A percentile compares a stretch with the other conserved stretches of the same genome.
Evolutionary conservation across 2,888 invertebrate species (phyloP).

Genomic region (Ferrisia virgata): DNA sequence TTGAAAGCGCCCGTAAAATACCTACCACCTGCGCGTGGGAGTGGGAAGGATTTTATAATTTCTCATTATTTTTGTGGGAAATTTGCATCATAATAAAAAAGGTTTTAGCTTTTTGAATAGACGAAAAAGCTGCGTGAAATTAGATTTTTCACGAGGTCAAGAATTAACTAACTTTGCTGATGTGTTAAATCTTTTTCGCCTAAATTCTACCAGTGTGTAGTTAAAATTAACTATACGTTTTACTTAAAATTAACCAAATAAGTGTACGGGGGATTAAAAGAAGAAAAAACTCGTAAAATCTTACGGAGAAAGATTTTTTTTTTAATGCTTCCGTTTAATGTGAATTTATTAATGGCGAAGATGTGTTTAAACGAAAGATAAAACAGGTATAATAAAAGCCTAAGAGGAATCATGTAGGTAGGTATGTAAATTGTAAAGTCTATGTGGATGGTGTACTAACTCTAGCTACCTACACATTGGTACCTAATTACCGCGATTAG

Average conservation of each 20-base stretch:
- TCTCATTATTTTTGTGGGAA: background rate
- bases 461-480: too few relatives aligned
- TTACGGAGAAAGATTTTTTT: background rate
- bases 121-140: background rate
- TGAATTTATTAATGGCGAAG: background rate
- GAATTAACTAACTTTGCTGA: background rate
- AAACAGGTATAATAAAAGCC: background rate
- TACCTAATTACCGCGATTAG: background rate
- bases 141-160: background rate
- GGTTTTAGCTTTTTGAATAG: background rate
- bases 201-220: background rate
- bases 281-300: background rate
- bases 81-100: background rate
- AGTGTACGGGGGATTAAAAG: background rate
- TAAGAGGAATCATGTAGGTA: too few relatives aligned
- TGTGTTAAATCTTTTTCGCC: background rate
- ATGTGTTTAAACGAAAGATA: background rate
- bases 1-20: background rate
- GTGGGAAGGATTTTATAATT: background rate
- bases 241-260: background rate
- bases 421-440: too few relatives aligned
- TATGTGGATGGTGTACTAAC: too few relatives aligned
- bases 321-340: background rate
- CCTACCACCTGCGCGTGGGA: too few relatives aligned
- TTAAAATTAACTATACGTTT: background rate